phyloP scores from a whole-genome alignment of 2,797 vertebrate species.

The Balearica regulorum region DNA sequence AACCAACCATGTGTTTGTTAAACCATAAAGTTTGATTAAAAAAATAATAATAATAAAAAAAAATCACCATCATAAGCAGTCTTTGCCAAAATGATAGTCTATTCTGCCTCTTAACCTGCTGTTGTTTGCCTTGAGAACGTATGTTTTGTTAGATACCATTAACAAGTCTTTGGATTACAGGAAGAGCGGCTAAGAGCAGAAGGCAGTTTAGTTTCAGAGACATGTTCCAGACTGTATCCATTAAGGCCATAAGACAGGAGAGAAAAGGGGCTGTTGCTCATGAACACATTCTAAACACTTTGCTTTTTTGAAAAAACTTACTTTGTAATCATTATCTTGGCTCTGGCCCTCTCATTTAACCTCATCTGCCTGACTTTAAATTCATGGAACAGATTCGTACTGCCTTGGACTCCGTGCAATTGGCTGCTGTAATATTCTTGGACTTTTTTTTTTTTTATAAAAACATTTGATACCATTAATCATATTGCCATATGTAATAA shows the following conservation, averaged over 20 bases:
- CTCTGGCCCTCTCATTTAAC: slow-evolving; percentile 70
- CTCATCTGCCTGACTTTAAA: slow-evolving; percentile 74
- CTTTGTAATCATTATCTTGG: slow-evolving; percentile 69
- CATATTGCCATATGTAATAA: slow-evolving; percentile 80
- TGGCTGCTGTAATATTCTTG: slow-evolving; percentile 64
- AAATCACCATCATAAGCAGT: not conserved
- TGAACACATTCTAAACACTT: slow-evolving; percentile 53
- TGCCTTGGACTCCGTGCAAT: slow-evolving; percentile 65
- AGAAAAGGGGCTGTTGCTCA: slow-evolving; percentile 8
- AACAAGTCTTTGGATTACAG: not conserved
- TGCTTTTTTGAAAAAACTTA: slow-evolving; percentile 60
- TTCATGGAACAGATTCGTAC: slow-evolving; percentile 69
- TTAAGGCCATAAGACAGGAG: not conserved
- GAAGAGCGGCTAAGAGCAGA: not conserved
- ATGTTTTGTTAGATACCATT: not conserved
- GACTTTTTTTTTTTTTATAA: slow-evolving; percentile 45
- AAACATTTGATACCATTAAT: slow-evolving; percentile 79
- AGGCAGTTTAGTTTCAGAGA: slow-evolving; percentile 24
- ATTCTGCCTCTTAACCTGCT: not conserved
- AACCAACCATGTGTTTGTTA: not conserved
- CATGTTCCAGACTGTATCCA: not conserved
- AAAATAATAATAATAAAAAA: not conserved
- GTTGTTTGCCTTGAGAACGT: not conserved
- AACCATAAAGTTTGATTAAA: not conserved
- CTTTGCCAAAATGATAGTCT: not conserved